Evolutionary conservation across 1,140 invertebrate species (phyloP), one percentile per base, ranked within the genome.

Genomic region (Holotrichia oblita): DNA sequence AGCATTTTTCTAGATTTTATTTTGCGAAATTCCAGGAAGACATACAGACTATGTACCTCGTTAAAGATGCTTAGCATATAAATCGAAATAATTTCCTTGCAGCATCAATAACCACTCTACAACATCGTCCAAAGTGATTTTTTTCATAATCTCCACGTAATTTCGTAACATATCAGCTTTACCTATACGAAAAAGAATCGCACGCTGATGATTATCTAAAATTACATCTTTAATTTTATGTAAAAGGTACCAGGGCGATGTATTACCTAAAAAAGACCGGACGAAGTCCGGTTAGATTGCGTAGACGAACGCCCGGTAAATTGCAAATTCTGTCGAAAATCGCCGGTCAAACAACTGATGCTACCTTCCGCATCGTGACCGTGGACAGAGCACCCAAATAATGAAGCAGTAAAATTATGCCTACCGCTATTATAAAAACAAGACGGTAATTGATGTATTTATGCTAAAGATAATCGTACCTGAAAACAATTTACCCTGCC

Each of bases 321-420:
- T 74, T 74, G 73, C 73, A 41, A 74, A 74, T 74, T 41, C 34
- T 74, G 34, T 20, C 34, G 6, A 8, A 74, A 74, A 41, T 44
- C 41, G 14, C 6, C 73, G 3, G 20, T 9, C 17, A 17, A 64
- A n/a, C n/a, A 20, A 27, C 17, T 34, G 10, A 4, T 12, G 61
- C 22, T 69, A 69, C 61, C 27, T 69, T 34, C 27, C 27, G 27
- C 27, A 69, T 69, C 61, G 14, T 14, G 10, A 9, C 6, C 17
- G 61, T 22, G 20, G 20, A 12, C 61, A 61, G 20, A 17, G 14
- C 6, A 17, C 48, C 20, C 61, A 74, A 74, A 74, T 74, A 74
- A 74, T 74, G 41, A 74, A 74, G 73, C 73, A 74, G 73, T 74
- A 74, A 74, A 74, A 74, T 74, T 74, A 74, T 69, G 61, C 24